phyloP scores from a whole-genome alignment of 2,113 vertebrate species.

The Pelecanus crispus region DNA sequence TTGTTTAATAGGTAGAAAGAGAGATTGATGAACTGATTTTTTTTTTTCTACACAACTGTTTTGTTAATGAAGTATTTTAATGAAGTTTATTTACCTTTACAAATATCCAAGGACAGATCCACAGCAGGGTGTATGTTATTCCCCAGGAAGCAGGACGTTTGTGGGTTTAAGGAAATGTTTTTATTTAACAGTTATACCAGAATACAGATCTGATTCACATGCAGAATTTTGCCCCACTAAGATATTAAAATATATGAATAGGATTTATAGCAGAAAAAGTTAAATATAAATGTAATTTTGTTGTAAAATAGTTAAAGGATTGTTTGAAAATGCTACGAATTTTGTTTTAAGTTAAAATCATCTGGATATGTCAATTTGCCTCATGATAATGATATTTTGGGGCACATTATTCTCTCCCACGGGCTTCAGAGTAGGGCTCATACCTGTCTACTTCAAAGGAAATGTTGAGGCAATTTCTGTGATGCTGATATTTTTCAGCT shows the following conservation, averaged over 20 bases:
- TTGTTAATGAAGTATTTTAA: constrained; percentile 30
- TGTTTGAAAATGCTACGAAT: background rate
- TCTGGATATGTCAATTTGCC: background rate
- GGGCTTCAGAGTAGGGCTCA: background rate
- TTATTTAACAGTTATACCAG: background rate
- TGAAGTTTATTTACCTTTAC: constrained; percentile 44
- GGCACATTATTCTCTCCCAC: background rate
- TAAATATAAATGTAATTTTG: background rate
- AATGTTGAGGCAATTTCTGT: background rate
- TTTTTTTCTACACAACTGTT: background rate
- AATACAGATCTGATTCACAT: background rate
- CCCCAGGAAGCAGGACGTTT: background rate
- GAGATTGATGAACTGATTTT: background rate
- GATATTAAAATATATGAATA: background rate
- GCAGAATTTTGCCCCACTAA: background rate
- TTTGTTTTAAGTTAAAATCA: background rate
- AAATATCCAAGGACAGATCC: constrained; percentile 7
- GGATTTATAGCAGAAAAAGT: background rate
- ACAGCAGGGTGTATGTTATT: background rate
- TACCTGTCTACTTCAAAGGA: background rate
- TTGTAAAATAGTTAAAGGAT: background rate
- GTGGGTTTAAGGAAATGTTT: background rate
- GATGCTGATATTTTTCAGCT: background rate
- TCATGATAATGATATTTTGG: background rate
- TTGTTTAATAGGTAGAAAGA: background rate